Percentiles rank a stretch among this genome's conserved stretches.
phyloP scores from a whole-genome alignment of 2,113 vertebrate species.

The Micronisus gabar region DNA sequence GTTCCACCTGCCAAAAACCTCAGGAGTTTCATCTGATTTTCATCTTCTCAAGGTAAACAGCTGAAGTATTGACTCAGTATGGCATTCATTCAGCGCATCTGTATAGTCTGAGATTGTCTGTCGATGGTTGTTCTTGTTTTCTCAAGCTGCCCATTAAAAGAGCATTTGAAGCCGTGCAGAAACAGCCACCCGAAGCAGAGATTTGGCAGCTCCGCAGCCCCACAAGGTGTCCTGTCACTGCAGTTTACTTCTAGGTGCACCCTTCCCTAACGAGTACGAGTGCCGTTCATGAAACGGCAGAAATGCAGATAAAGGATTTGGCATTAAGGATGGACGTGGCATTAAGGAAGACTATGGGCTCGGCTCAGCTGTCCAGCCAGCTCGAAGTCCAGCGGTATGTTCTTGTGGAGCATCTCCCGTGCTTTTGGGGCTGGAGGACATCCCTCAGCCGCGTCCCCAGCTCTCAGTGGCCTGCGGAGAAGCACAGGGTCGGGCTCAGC shows the following conservation, averaged over 20 bases:
- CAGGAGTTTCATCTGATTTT: not conserved
- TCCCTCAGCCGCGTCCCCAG: not conserved
- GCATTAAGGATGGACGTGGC: not conserved
- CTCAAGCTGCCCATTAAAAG: not conserved
- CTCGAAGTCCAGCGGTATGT: accelerated
- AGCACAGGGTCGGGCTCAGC: not conserved
- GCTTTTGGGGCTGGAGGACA: not conserved
- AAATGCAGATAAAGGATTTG: not conserved
- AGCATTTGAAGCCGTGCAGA: not conserved
- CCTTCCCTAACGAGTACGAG: not conserved
- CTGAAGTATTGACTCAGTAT: not conserved
- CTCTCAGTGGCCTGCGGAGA: not conserved
- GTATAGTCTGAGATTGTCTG: not conserved
- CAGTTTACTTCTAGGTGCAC: not conserved
- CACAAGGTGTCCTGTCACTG: not conserved
- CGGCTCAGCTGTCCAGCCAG: not conserved
- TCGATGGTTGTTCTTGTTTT: not conserved
- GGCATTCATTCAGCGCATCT: not conserved
- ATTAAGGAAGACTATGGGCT: not conserved
- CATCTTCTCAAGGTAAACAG: not conserved
- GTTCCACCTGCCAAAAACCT: not conserved
- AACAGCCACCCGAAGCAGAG: not conserved
- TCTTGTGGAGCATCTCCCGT: accelerated
- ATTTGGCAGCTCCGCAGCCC: not conserved
- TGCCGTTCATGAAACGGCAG: not conserved